Base-by-base conservation (phyloP, 2,888 invertebrate genomes). In the Sinodicranocentrus sp. region DNA sequence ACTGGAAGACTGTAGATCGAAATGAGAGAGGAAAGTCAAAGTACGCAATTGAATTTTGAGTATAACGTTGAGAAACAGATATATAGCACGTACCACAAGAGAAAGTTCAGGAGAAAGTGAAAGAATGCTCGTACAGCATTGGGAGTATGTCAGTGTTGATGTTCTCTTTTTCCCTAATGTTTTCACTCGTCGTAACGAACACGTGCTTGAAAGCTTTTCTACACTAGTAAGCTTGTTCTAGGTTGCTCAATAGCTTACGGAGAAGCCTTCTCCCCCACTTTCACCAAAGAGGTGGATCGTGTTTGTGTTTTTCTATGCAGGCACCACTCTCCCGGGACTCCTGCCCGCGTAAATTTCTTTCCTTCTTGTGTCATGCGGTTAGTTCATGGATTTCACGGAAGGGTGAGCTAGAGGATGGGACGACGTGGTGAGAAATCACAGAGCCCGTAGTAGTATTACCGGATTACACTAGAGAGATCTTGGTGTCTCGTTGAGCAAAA, bases 261-360 rank as follows among this genome's bases (percentile, higher is more conserved):
- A n/a, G n/a, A n/a, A n/a, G n/a, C n/a, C n/a, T 52, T n/a, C 52
- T n/a, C n/a, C 5, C 13, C 17, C 6, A 52, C 17, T 10, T 52
- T 52, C 52, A 52, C 52, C 48, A 52, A 52, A 52, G 52, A 5
- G 52, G 52, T 5, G 6, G 17, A 8, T 54, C 15, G 10, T 33
- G 39, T 70, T 25, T 52, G 48, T 54, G 54, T 72, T 17, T 39
- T n/a, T 8, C 23, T 19, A 28, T 23, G 25, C 10, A 21, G 26
- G 44, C 25, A 39, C 0, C 43, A 72, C 28, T 65, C 68, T 79
- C 79, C 79, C 79, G 79, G 79, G 79, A 79, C 33, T 19, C 19
- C 43, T 65, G 57, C 79, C 79, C 79, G 79, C 79, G 70, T 65
- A 79, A 72, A 70, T 78, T 71, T 61, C n/a, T 43, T 71, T 48